Evolutionary conservation across 1,140 invertebrate species (phyloP).

Genomic region (Conus ventricosus): DNA sequence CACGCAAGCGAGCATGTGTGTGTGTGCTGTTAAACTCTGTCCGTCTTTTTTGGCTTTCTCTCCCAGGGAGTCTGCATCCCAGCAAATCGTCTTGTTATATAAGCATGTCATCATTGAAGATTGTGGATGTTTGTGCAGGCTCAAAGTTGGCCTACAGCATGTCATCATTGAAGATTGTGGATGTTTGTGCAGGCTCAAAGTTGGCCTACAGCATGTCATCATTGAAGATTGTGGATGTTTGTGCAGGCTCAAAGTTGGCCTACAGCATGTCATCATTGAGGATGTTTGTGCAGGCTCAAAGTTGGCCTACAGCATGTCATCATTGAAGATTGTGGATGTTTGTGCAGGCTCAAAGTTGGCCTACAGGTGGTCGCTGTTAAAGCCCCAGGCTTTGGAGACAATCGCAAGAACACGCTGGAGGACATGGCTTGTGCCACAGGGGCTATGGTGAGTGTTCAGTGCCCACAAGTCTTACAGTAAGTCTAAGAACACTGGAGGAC

Average conservation of each 20-base stretch:
- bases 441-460: constrained; percentile 83
- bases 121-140: constrained; percentile 71
- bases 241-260: constrained; percentile 91
- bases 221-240: background rate
- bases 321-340: background rate
- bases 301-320: constrained; percentile 84
- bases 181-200: constrained; percentile 85
- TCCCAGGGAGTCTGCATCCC: too few relatives aligned
- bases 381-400: constrained; percentile 99
- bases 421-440: constrained; percentile 99
- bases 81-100: too few relatives aligned
- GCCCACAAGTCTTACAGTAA: constrained; percentile 77
- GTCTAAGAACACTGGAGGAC: constrained; percentile 97
- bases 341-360: constrained; percentile 90
- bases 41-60: too few relatives aligned
- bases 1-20: too few relatives aligned
- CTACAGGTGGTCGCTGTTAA: constrained; percentile 97
- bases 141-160: constrained; percentile 96
- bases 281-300: constrained; percentile 82
- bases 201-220: constrained; percentile 89
- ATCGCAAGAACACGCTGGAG: constrained; percentile 95
- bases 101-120: background rate
- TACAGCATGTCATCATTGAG: constrained; percentile 78
- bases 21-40: too few relatives aligned
- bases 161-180: background rate